Conservation (phyloP, 2,888 invertebrate genomes). For the Erebia palarica region DNA sequence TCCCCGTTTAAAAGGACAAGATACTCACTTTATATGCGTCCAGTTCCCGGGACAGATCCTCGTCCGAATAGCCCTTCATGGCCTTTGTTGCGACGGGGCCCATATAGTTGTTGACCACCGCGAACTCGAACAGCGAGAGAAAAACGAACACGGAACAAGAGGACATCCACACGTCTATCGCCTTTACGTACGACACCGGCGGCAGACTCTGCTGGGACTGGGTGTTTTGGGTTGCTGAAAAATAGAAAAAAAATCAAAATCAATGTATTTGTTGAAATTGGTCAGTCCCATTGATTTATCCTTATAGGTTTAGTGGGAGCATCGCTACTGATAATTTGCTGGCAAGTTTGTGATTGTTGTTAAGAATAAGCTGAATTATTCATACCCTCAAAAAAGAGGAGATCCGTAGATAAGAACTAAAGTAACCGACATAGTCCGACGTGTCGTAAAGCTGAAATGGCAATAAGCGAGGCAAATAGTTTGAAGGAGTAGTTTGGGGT, state of each 20-base stretch:
- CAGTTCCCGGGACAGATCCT: slow-evolving; percentile 86
- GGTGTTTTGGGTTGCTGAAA: slow-evolving; percentile 85
- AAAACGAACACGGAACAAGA: slow-evolving; percentile 96
- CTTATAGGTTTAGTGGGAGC: too few relatives aligned
- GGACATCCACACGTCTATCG: slow-evolving; percentile 96
- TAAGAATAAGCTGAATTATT: too few relatives aligned
- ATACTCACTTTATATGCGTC: slow-evolving; percentile 88
- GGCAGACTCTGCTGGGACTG: slow-evolving; percentile 95
- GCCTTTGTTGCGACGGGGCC: slow-evolving; percentile 93
- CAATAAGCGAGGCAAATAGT: too few relatives aligned
- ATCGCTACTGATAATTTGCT: too few relatives aligned
- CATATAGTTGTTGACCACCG: slow-evolving; percentile 94
- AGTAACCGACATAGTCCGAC: too few relatives aligned
- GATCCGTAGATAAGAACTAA: too few relatives aligned
- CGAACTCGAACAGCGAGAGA: slow-evolving; percentile 94
- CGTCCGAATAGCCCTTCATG: slow-evolving; percentile 95
- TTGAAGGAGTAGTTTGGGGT: too few relatives aligned
- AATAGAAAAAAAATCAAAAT: not conserved
- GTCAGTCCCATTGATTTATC: too few relatives aligned
- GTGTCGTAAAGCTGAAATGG: too few relatives aligned
- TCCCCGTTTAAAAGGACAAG: not conserved
- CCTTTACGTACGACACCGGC: slow-evolving; percentile 95
- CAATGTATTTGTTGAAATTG: too few relatives aligned
- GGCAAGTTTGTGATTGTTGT: too few relatives aligned
- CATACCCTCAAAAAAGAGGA: too few relatives aligned